These are phyloP conservation scores for Bellardia pandia DNA, from an alignment of 2,888 invertebrate genomes.

Conservation along the genomic window DNA sequence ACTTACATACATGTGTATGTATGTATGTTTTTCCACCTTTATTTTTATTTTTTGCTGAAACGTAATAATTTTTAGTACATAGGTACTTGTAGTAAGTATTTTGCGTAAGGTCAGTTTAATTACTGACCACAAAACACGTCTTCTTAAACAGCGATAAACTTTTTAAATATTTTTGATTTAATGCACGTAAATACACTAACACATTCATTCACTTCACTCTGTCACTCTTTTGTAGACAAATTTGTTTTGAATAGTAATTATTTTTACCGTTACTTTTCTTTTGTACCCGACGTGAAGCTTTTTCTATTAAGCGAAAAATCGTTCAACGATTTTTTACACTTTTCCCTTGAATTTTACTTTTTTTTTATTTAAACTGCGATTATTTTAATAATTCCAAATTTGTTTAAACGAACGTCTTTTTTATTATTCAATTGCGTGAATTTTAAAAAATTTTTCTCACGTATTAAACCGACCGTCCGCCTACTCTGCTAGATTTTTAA, in stretches of 20 bases:
- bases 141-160: neutral
- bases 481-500: conserved; percentile 72
- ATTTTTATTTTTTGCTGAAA: neutral
- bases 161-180: conserved; percentile 32
- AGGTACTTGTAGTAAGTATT: neutral
- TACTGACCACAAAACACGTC: conserved; percentile 28
- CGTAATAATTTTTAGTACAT: neutral
- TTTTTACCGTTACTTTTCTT: conserved; percentile 52
- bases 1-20: neutral
- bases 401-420: conserved; percentile 22
- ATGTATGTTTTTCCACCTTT: neutral
- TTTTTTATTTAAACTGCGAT: conserved; percentile 20
- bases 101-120: conserved; percentile 59
- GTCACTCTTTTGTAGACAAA: neutral
- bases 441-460: conserved; percentile 21
- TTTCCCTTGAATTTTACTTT: conserved; percentile 33
- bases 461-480: conserved; percentile 66
- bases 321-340: conserved; percentile 47
- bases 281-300: neutral
- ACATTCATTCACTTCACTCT: conserved; percentile 4
- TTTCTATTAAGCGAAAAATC: conserved; percentile 46
- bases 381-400: neutral
- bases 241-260: conserved; percentile 34
- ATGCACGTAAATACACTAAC: conserved; percentile 20
- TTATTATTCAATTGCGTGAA: conserved; percentile 21